These are phyloP conservation scores for Leucopternis melanops DNA, from an alignment of 2,113 vertebrate species.

Conservation along the genomic window DNA sequence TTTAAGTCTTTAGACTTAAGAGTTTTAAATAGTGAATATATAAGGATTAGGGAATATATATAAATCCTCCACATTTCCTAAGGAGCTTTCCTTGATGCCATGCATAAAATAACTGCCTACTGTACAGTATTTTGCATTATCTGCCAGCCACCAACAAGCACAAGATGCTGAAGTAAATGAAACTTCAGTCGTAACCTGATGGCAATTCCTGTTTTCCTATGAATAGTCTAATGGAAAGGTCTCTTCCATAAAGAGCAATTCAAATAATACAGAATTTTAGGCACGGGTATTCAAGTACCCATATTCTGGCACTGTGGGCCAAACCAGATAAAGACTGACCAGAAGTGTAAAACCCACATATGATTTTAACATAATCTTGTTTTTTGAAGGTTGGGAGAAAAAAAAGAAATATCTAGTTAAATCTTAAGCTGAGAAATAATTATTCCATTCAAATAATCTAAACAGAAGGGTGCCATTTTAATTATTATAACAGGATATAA, in stretches of 20 bases:
- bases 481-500: conserved; percentile 61
- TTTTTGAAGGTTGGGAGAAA: background rate
- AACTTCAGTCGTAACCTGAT: background rate
- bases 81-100: conserved; percentile 6
- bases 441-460: conserved; percentile 51
- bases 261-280: background rate
- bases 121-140: background rate
- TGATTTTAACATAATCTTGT: conserved; percentile 5
- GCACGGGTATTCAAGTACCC: accelerated
- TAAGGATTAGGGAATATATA: background rate
- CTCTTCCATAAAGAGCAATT: background rate
- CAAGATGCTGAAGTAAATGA: background rate
- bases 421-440: conserved; percentile 43
- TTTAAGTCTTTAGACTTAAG: background rate
- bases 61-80: background rate
- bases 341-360: background rate
- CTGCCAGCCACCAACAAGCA: background rate
- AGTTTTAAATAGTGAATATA: background rate
- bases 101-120: background rate
- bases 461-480: conserved; percentile 52
- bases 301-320: background rate
- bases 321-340: background rate
- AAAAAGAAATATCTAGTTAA: conserved; percentile 28
- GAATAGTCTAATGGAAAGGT: background rate
- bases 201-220: background rate